These are phyloP conservation scores for Rhinella marina DNA, from an alignment of 2,797 vertebrate genomes.

Conservation along the genomic window DNA sequence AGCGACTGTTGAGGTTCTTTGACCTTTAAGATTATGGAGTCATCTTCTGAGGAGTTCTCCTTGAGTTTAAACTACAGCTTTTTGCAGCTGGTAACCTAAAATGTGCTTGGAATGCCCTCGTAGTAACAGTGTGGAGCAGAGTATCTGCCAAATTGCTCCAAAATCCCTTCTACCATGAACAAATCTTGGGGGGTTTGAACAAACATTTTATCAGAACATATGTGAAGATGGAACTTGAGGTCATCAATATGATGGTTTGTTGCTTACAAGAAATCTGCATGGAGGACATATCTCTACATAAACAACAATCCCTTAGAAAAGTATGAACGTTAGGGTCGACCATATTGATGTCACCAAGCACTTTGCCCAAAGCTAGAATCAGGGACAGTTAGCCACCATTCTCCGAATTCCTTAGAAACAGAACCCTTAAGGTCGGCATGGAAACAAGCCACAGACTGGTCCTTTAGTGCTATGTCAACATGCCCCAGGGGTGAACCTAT, in stretches of 20 bases:
- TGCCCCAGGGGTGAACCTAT: not conserved
- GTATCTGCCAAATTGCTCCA: slow-evolving; percentile 24
- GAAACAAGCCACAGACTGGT: not conserved
- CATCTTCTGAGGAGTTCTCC: not conserved
- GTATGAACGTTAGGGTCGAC: not conserved
- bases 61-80: slow-evolving; percentile 30
- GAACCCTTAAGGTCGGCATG: not conserved
- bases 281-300: not conserved
- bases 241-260: not conserved
- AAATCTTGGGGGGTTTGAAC: not conserved
- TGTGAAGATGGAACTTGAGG: not conserved
- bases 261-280: not conserved
- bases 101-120: slow-evolving; percentile 10
- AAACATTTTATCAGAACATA: not conserved
- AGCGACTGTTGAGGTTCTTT: not conserved
- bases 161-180: slow-evolving; percentile 14
- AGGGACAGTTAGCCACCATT: too few species aligned
- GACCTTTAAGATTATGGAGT: not conserved
- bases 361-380: not conserved
- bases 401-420: not conserved
- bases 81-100: slow-evolving; percentile 45
- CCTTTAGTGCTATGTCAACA: not conserved
- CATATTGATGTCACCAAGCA: not conserved
- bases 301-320: not conserved
- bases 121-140: not conserved